These are phyloP conservation scores for Noctua pronuba DNA, from an alignment of 2,888 invertebrate species.

Conservation along the genomic window DNA sequence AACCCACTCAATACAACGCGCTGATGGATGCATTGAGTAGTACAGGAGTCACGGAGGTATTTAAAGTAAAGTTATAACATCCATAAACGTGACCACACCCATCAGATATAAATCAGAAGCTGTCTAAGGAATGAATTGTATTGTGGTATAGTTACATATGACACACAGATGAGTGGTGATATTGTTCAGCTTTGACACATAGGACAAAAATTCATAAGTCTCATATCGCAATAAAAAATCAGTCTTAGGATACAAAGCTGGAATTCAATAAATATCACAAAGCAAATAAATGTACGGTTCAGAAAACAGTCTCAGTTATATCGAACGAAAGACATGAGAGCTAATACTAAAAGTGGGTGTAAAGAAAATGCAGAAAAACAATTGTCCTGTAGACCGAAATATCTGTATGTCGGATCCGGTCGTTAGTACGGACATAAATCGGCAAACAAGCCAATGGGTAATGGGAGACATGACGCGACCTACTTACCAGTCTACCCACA, in stretches of 20 bases:
- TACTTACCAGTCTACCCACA: no score
- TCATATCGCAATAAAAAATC: slow-evolving; percentile 8
- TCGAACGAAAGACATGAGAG: slow-evolving; percentile 14
- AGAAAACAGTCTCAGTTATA: slow-evolving; percentile 19
- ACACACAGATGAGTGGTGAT: background rate
- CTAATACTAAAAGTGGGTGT: background rate
- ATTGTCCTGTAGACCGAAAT: background rate
- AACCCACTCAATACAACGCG: no score
- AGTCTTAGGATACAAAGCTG: slow-evolving; percentile 11
- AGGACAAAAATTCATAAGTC: background rate
- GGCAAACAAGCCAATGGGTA: no score
- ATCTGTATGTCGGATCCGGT: no score
- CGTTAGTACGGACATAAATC: no score
- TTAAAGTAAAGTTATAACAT: no score
- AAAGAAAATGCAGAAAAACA: slow-evolving; percentile 5
- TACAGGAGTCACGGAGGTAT: no score
- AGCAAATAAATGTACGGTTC: slow-evolving; percentile 14
- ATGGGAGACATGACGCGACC: no score
- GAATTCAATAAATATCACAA: slow-evolving; percentile 35
- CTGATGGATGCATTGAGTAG: no score
- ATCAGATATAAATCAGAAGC: no score
- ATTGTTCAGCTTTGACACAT: background rate
- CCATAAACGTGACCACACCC: no score
- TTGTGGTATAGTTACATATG: background rate
- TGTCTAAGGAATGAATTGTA: background rate